Base-by-base conservation (phyloP, 2,888 invertebrate genomes). In the Dicranocentrus wangi region DNA sequence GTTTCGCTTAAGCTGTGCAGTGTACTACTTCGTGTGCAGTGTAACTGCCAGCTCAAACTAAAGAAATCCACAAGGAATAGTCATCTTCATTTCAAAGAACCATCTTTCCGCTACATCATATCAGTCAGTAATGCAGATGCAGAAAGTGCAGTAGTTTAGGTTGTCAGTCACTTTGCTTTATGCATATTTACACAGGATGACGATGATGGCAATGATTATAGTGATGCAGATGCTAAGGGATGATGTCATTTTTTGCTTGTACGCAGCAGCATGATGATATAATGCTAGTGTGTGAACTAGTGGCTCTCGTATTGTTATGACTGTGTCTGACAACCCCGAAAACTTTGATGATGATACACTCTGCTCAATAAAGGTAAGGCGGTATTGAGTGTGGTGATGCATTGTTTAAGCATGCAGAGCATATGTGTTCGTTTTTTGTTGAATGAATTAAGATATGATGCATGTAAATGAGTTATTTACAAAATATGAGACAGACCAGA, bases 391-490 rank as follows among this genome's bases (percentile, higher is more conserved):
- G 10, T 32, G n/a, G 39, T 39, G 47, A 47, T 47, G 47, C 47
- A 47, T 47, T 47, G 47, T 47, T 47, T 47, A n/a, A n/a, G n/a
- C 15, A 47, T 47, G 61, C 32, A 61, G 39, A n/a, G 28, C n/a
- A 61, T 5, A n/a, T 60, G 60, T 60, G 60, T 17, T 10, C 23
- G 2, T 27, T 60, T 15, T 53, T 21, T 53, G 21, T 23, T 5
- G 55, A 55, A 55, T 23, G 55, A 55, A 53, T 23, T 32, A 23
- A 23, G 58, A 55, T 25, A 58, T 42, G 39, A 70, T 70, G 39
- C 70, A 70, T 69, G 69, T 58, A 25, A 39, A 58, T 58, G 61
- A 72, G 21, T 39, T 27, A 86, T 89, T 90, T 90, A 92, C 93
- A 25, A 55, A 25, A 55, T 55, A 19, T 55, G 47, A 10, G 47